Percentiles rank a stretch among this genome's conserved stretches.
These are phyloP conservation scores for Tubulanus polymorphus DNA, from an alignment of 2,888 invertebrate genomes.

Conservation along the genomic window DNA sequence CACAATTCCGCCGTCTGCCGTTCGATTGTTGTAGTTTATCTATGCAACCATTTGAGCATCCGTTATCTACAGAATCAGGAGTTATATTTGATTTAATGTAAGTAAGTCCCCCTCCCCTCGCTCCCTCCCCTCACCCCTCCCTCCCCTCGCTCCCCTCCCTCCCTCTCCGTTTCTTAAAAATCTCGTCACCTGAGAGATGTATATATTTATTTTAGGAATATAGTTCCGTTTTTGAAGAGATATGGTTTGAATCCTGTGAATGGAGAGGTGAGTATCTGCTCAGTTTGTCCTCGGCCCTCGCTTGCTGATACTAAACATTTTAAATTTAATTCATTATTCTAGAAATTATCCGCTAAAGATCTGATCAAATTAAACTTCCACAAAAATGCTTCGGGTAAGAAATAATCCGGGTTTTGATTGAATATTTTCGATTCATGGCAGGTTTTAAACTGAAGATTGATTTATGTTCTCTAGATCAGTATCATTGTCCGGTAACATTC, in stretches of 20 bases:
- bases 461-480: constrained; percentile 59
- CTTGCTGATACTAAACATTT: constrained; percentile 37
- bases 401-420: too few species aligned
- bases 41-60: constrained; percentile 85
- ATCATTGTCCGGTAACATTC: constrained; percentile 91
- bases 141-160: too few species aligned
- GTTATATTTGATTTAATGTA: constrained; percentile 80
- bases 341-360: constrained; percentile 76
- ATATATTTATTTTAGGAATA: constrained; percentile 58
- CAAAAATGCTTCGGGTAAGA: constrained; percentile 70
- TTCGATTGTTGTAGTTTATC: constrained; percentile 87
- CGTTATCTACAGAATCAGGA: constrained; percentile 85
- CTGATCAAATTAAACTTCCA: constrained; percentile 81
- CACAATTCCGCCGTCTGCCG: constrained; percentile 83
- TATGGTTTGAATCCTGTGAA: constrained; percentile 91
- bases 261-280: constrained; percentile 64
- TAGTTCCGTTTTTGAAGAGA: constrained; percentile 82
- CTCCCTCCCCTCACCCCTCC: too few species aligned
- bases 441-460: not conserved
- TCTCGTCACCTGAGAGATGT: constrained; percentile 15
- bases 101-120: constrained; percentile 24
- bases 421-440: too few species aligned
- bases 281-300: constrained; percentile 15
- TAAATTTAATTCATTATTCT: constrained; percentile 16
- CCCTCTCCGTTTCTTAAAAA: too few species aligned